Evolutionary conservation across 2,888 invertebrate genomes (phyloP).

Genomic region (Sinopyrophorus schimmeli): DNA sequence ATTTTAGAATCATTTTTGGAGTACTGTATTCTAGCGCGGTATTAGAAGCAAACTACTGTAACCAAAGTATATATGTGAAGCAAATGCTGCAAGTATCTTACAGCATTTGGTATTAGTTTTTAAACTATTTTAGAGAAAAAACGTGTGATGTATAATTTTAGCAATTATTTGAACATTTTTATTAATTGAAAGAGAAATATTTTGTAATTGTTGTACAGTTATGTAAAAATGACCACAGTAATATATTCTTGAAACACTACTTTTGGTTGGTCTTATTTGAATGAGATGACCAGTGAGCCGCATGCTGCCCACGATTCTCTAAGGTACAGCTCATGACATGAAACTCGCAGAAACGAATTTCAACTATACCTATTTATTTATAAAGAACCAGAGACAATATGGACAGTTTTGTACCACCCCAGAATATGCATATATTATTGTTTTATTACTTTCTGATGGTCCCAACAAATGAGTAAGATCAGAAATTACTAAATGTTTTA

Average conservation of each 20-base stretch:
- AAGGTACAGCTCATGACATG: too few species aligned
- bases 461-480: too few species aligned
- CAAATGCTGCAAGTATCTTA: slow-evolving; percentile 29
- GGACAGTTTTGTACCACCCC: too few species aligned
- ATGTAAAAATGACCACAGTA: slow-evolving; percentile 39
- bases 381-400: too few species aligned
- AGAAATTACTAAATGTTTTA: too few species aligned
- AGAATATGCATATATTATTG: too few species aligned
- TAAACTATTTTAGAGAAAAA: slow-evolving; percentile 27
- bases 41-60: slow-evolving; percentile 39
- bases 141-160: slow-evolving; percentile 36
- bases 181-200: slow-evolving; percentile 39
- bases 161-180: slow-evolving; percentile 37
- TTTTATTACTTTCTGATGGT: too few species aligned
- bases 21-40: slow-evolving; percentile 39
- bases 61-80: slow-evolving; percentile 42
- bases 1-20: slow-evolving; percentile 22
- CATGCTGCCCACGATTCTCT: too few species aligned
- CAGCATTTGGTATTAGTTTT: slow-evolving; percentile 22
- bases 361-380: too few species aligned
- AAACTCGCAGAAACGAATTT: too few species aligned
- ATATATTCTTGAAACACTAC: slow-evolving; percentile 36
- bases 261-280: background rate
- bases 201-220: slow-evolving; percentile 43
- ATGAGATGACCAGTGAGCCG: too few species aligned